phyloP scores from a whole-genome alignment of 2,113 vertebrate species.

The Mirza zaza region DNA sequence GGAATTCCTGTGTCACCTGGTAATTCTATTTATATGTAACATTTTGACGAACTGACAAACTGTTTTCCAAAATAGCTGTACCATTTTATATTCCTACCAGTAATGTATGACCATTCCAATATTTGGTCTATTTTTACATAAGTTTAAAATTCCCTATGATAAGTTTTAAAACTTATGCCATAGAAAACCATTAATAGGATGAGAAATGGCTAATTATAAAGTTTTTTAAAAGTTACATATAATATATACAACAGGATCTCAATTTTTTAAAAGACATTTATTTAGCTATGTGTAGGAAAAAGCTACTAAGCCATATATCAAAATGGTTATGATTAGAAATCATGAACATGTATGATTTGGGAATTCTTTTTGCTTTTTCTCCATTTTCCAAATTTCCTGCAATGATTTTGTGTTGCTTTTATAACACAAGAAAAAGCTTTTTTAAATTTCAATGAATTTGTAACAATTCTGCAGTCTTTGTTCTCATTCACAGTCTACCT shows the following conservation, averaged over 20 bases:
- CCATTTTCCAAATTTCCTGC: constrained; percentile 24
- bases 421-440: background rate
- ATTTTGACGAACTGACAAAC: background rate
- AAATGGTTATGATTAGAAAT: background rate
- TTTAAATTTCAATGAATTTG: background rate
- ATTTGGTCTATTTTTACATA: background rate
- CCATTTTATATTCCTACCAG: constrained; percentile 11
- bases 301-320: background rate
- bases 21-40: background rate
- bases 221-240: background rate
- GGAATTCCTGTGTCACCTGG: background rate
- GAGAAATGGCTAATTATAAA: background rate
- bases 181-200: background rate
- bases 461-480: background rate
- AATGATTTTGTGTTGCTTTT: background rate
- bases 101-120: background rate
- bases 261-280: constrained; percentile 8
- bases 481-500: background rate
- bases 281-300: background rate
- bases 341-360: background rate
- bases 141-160: background rate
- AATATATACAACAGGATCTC: background rate
- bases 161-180: background rate
- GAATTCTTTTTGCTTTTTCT: background rate
- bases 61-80: background rate